phyloP scores from a whole-genome alignment of 2,888 invertebrate species.

The Galeopsomyia nigrocyanea region DNA sequence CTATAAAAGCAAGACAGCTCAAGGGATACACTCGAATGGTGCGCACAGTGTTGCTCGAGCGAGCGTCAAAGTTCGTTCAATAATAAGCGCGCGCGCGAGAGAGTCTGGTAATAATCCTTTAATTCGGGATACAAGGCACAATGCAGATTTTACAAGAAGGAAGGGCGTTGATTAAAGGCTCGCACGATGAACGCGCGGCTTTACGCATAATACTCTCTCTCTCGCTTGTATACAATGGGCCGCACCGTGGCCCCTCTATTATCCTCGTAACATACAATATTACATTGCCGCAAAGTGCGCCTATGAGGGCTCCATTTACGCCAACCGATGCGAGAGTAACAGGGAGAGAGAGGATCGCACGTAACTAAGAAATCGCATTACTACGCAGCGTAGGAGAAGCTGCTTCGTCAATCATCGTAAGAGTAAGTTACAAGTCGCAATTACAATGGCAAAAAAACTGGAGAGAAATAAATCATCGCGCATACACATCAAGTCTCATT shows the following conservation, averaged over 20 bases:
- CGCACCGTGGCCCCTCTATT: neutral
- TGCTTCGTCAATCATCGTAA: neutral
- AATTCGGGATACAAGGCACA: constrained; percentile 25
- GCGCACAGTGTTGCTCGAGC: neutral
- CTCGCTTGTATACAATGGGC: constrained; percentile 4
- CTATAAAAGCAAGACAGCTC: too few relatives aligned
- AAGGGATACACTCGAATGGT: neutral
- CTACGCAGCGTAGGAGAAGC: neutral
- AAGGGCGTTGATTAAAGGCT: constrained; percentile 35
- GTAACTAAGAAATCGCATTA: neutral
- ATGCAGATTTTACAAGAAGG: constrained; percentile 9
- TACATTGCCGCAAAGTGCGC: constrained; percentile 3
- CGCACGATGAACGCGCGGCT: constrained; percentile 10
- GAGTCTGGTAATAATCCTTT: constrained; percentile 26
- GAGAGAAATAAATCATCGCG: constrained; percentile 14
- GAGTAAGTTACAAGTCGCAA: neutral
- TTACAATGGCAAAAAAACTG: neutral
- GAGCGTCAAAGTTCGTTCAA: constrained; percentile 12
- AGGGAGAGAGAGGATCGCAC: neutral
- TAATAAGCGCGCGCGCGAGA: neutral
- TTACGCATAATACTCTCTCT: constrained; percentile 14
- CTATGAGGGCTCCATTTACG: neutral
- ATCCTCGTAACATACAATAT: neutral
- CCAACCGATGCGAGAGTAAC: neutral
- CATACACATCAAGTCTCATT: too few relatives aligned